Conservation (phyloP, 2,113 vertebrate species). For the Potamarius usumacintae region DNA sequence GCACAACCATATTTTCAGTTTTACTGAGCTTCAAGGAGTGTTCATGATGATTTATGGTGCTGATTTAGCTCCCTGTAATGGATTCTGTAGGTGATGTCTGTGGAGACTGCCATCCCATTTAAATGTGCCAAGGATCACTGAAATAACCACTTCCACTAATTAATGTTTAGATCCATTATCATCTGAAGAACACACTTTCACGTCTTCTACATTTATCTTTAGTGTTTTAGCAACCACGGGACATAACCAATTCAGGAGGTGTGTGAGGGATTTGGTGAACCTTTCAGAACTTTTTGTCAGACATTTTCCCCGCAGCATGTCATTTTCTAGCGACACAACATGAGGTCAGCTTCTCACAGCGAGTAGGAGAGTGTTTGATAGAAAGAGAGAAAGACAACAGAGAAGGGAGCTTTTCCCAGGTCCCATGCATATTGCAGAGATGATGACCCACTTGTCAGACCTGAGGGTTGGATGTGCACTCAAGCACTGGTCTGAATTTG, state of each 20-base stretch:
- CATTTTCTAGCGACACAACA: background rate
- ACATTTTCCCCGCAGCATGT: slow-evolving; percentile 17
- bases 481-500: background rate
- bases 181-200: background rate
- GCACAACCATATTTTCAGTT: background rate
- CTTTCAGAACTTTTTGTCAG: background rate
- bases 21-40: background rate
- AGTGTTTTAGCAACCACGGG: background rate
- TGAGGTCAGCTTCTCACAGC: background rate
- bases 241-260: background rate
- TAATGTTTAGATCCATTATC: background rate
- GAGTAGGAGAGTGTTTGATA: background rate
- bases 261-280: background rate
- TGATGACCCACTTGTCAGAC: slow-evolving; percentile 15
- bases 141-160: slow-evolving; percentile 15
- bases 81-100: background rate
- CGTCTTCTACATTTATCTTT: background rate
- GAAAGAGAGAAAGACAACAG: slow-evolving; percentile 11
- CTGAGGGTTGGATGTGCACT: background rate
- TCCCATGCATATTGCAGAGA: background rate
- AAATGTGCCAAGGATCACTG: background rate
- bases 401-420: background rate
- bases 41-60: slow-evolving; percentile 12
- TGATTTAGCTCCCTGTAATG: background rate
- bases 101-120: background rate